Evolutionary conservation across 2,797 vertebrate genomes (phyloP), one percentile per base, ranked within the genome.

Genomic region (Balearica regulorum): DNA sequence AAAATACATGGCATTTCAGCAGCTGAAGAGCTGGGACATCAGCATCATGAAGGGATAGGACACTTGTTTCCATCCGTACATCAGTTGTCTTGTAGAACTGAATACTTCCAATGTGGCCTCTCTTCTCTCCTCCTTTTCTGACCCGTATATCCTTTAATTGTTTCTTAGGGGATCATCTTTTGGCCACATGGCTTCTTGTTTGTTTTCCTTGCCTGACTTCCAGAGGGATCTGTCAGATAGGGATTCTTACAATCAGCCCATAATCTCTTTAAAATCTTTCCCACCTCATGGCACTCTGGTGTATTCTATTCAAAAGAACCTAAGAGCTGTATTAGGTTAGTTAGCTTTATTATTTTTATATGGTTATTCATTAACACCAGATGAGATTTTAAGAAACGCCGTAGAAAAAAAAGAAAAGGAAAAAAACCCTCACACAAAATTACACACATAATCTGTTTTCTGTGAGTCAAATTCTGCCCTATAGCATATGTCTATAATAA

Each of bases 191-290:
- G 65, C 37, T 77, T 41, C 55, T 77, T 90, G 81, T 83, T 72
- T 96, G 33, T 71, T 95, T 94, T 75, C 72, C 93, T 92, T 61
- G 18, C 33, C 13, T 87, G 94, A 95, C 58, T 65, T 86, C 94
- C 69, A 83, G 93, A 92, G 72, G 46, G 84, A 93, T 97, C 87
- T 96, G 89, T 46, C 92, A 96, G 53, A 60, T 9, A 94, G 53
- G 35, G 65, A 78, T 89, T 87, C 84, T 89, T 83, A 78, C 75
- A 83, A 91, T 85, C 86, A 94, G 61, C 64, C 57, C 22, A 33
- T 95, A 97, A 96, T 96, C 94, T 68, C 87, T 85, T 96, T 92
- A 65, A 93, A 91, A 81, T 53, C 89, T 81, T 89, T 96, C n/a
- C 79, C 76, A 86, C 82, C 58, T 93, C 69, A 33, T n/a, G 95